Conservation (phyloP, 1,140 invertebrate species). For the Eulimnadia texana region DNA sequence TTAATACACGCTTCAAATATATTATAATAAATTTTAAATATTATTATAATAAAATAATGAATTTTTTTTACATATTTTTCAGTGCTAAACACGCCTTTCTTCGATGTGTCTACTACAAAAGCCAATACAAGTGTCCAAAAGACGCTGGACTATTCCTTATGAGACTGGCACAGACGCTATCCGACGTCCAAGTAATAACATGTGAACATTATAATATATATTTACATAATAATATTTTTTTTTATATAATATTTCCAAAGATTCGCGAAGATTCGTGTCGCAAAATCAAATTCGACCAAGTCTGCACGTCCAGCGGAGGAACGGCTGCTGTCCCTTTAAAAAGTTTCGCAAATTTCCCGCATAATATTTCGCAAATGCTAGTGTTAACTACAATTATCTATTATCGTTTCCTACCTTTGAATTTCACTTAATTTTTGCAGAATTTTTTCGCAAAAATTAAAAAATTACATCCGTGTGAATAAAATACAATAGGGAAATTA, state of each 20-base stretch:
- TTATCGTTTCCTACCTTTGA: too few species aligned
- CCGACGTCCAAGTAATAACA: conserved; percentile 9
- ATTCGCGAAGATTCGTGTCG: conserved; percentile 8
- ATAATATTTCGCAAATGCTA: background rate
- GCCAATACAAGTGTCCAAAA: conserved; percentile 23
- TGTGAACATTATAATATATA: too few species aligned
- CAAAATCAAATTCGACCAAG: conserved; percentile 8
- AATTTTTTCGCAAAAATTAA: too few species aligned
- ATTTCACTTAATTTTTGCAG: too few species aligned
- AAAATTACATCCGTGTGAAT: too few species aligned
- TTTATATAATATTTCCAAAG: too few species aligned
- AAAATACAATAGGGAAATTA: too few species aligned
- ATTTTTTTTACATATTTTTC: too few species aligned
- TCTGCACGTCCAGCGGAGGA: background rate
- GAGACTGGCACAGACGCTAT: conserved; percentile 15
- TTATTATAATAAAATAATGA: too few species aligned
- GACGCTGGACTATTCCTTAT: conserved; percentile 21
- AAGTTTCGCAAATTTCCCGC: background rate
- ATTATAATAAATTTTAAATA: too few species aligned
- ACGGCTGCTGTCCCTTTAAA: background rate
- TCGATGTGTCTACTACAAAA: conserved; percentile 24
- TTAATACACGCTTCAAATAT: too few species aligned
- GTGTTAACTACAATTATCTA: background rate
- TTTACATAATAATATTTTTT: too few species aligned
- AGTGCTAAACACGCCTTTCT: conserved; percentile 27